phyloP scores from a whole-genome alignment of 1,140 invertebrate species.

The Micrasema minimum region DNA sequence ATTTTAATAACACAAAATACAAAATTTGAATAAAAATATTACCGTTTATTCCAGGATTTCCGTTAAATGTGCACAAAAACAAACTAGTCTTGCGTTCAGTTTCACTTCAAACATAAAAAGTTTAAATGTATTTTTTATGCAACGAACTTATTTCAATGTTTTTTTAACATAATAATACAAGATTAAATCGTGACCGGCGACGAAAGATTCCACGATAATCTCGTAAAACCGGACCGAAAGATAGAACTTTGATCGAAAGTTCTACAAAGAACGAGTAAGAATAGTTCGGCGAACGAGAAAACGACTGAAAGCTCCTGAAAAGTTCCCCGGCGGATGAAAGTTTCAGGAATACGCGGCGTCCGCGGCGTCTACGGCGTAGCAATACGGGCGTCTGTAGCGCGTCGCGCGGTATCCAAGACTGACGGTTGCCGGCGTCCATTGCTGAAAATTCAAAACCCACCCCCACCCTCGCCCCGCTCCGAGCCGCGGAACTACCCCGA shows the following conservation, averaged over 20 bases:
- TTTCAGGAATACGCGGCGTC: neutral
- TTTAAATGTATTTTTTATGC: too few relatives aligned
- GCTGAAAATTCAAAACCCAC: conserved; percentile 6
- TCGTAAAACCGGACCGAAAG: conserved; percentile 2
- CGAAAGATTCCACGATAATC: conserved; percentile 3
- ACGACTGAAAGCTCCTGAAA: neutral
- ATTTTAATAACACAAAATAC: too few relatives aligned
- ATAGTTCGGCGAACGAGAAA: neutral
- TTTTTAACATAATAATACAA: too few relatives aligned
- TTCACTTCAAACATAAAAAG: too few relatives aligned
- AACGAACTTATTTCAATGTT: too few relatives aligned
- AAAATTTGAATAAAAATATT: too few relatives aligned
- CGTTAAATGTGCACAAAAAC: too few relatives aligned
- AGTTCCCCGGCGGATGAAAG: conserved; percentile 11
- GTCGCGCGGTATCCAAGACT: conserved; percentile 46
- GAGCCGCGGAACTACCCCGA: conserved; percentile 25
- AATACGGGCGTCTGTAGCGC: conserved; percentile 42
- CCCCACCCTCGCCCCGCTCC: conserved; percentile 11
- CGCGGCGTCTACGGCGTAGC: conserved; percentile 45
- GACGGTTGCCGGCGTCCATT: conserved; percentile 41
- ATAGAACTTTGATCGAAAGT: neutral
- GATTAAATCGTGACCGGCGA: conserved; percentile 16
- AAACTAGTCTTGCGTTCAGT: too few relatives aligned
- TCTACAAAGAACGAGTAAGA: neutral
- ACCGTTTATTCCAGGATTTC: too few relatives aligned